Conservation (phyloP, 2,888 invertebrate species). For the Parascotia fuliginaria region DNA sequence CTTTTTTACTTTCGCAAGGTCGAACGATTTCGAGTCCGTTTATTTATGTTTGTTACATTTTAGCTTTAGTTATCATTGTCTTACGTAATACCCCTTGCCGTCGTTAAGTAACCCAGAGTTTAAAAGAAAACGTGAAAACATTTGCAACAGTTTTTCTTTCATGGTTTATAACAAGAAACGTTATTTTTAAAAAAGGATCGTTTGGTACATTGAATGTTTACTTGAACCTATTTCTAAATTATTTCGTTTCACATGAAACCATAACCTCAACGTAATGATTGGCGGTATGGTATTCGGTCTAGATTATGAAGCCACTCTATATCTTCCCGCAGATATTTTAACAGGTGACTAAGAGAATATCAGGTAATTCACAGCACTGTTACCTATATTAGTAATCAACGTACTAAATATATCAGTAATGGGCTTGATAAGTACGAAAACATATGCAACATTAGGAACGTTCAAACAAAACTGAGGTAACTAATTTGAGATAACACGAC, state of each 20-base stretch:
- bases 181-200: neutral
- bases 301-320: too few species aligned
- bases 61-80: slow-evolving; percentile 35
- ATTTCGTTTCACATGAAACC: too few species aligned
- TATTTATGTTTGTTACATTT: slow-evolving; percentile 50
- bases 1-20: slow-evolving; percentile 59
- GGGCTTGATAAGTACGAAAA: too few species aligned
- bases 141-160: slow-evolving; percentile 1
- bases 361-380: too few species aligned
- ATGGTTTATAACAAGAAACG: neutral
- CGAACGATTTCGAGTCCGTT: slow-evolving; percentile 47
- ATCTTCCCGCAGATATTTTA: too few species aligned
- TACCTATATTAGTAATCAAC: too few species aligned
- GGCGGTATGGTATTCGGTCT: too few species aligned
- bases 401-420: too few species aligned
- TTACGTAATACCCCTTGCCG: slow-evolving; percentile 25
- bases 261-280: too few species aligned
- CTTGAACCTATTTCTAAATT: too few species aligned
- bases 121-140: neutral
- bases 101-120: slow-evolving; percentile 13
- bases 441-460: slow-evolving; percentile 8
- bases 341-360: too few species aligned
- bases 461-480: slow-evolving; percentile 37
- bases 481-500: slow-evolving; percentile 40
- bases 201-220: too few species aligned